phyloP scores from a whole-genome alignment of 37 sponge, comb jelly and placozoan genomes.

The Oscarella lobularis region DNA sequence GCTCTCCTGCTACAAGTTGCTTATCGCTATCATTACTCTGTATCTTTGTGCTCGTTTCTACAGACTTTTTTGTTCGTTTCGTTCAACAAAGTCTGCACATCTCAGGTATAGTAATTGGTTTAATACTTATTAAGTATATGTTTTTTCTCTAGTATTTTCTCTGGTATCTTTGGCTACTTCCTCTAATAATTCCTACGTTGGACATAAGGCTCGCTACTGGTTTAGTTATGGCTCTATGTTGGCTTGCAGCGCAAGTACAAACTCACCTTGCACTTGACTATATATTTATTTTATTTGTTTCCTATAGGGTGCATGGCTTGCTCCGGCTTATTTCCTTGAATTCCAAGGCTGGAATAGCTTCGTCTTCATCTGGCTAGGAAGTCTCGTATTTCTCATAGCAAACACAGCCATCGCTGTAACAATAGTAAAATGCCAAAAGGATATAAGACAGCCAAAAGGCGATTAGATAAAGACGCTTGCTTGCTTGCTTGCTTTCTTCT shows the following conservation, averaged over 20 bases:
- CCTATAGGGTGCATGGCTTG: constrained; percentile 80
- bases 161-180: constrained; percentile 92
- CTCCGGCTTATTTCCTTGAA: constrained; percentile 81
- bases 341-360: constrained; percentile 75
- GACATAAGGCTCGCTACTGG: too few relatives aligned
- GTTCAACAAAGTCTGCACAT: constrained; percentile 97
- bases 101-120: constrained; percentile 56
- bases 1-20: constrained; percentile 39
- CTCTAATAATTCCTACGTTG: constrained; percentile 52
- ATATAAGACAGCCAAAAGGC: too few relatives aligned
- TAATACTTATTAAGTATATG: constrained; percentile 8
- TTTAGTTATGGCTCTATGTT: constrained; percentile 23
- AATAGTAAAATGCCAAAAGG: constrained; percentile 15
- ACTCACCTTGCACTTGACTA: background rate
- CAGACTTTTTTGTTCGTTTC: constrained; percentile 90
- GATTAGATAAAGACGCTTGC: too few relatives aligned
- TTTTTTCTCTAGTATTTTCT: constrained; percentile 78
- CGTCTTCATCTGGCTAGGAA: constrained; percentile 63
- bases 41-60: constrained; percentile 65
- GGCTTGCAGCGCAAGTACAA: constrained; percentile 80
- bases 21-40: constrained; percentile 28
- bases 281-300: background rate
- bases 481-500: too few relatives aligned
- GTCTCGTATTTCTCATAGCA: constrained; percentile 55
- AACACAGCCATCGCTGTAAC: constrained; percentile 16